Base-by-base conservation (phyloP, 2,888 invertebrate species). In the Mechanitis messenoides region DNA sequence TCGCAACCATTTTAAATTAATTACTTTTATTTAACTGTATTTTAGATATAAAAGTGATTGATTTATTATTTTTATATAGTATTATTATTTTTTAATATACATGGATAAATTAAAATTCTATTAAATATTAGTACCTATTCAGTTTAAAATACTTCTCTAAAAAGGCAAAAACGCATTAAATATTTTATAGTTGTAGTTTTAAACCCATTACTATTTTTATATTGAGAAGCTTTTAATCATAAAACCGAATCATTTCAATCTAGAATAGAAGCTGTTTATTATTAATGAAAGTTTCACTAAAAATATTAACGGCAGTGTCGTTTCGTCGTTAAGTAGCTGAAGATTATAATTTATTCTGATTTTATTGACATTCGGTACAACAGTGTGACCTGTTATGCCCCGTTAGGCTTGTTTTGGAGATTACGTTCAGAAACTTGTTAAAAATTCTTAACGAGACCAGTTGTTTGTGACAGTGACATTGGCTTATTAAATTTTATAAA, bases 261-360 rank as follows among this genome's bases (percentile, higher is more conserved):
- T 3, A 9, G 3, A 57, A 38, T 38, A 53, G 11, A 38, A 35
- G 20, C 20, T 5, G 20, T 56, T 46, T 35, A 45, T n/a, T 50
- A 50, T 50, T 31, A 50, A 50, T 31, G n/a, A 46, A 57, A 38
- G n/a, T 55, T 58, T 56, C 59, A 57, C 35, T 61, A 46, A 58
- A 59, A 45, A 59, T 46, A 61, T 65, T 53, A 62, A 55, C 28
- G 33, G 45, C 50, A 59, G 45, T 38, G 55, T 58, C 45, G 35
- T 12, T 42, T 50, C 57, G 59, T 47, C 62, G 47, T 59, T 62
- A 60, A 65, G 63, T 62, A 59, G 62, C 60, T 55, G 47, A 59
- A 60, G 53, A 60, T 56, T 55, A 46, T 63, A 62, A 67, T 67
- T 60, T 65, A 67, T 67, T 62, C 61, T 28, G 60, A 57, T 60